A percentile compares a stretch with the other conserved stretches of the same genome.
phyloP scores from a whole-genome alignment of 2,888 invertebrate species.

The Trichacis sp. region DNA sequence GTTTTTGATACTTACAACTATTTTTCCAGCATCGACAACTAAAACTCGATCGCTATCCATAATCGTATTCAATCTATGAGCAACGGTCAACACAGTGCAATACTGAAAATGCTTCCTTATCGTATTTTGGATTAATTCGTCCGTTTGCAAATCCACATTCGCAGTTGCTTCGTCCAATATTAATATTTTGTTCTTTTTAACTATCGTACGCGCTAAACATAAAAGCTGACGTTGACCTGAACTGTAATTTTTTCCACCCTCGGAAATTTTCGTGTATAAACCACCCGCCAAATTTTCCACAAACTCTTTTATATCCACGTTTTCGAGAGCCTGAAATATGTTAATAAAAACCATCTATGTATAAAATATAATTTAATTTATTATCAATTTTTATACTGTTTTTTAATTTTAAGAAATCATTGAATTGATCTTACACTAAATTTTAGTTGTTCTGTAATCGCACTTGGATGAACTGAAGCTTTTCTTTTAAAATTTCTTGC shows the following conservation, averaged over 20 bases:
- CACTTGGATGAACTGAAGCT: too few relatives aligned
- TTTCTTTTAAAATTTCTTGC: too few relatives aligned
- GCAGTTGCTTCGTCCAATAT: constrained; percentile 85
- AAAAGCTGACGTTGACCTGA: constrained; percentile 93
- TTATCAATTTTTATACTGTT: too few relatives aligned
- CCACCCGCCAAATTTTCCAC: constrained; percentile 72
- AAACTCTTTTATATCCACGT: constrained; percentile 81
- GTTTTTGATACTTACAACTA: constrained; percentile 65
- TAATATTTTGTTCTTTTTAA: constrained; percentile 61
- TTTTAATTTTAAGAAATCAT: too few relatives aligned
- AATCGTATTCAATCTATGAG: constrained; percentile 74
- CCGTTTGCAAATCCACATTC: constrained; percentile 84
- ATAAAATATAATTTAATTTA: too few relatives aligned
- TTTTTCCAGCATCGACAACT: constrained; percentile 71
- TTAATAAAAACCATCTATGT: too few relatives aligned
- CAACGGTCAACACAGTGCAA: constrained; percentile 74
- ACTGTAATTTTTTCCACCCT: constrained; percentile 86
- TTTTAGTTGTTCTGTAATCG: too few relatives aligned
- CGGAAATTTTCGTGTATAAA: constrained; percentile 80
- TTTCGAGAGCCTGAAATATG: constrained; percentile 70
- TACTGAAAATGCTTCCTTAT: constrained; percentile 71
- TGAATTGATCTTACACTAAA: too few relatives aligned
- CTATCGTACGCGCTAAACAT: constrained; percentile 70
- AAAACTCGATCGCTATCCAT: constrained; percentile 74
- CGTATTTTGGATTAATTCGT: constrained; percentile 72